Conservation (phyloP, 2,888 invertebrate genomes). For the Dorcus hopei region DNA sequence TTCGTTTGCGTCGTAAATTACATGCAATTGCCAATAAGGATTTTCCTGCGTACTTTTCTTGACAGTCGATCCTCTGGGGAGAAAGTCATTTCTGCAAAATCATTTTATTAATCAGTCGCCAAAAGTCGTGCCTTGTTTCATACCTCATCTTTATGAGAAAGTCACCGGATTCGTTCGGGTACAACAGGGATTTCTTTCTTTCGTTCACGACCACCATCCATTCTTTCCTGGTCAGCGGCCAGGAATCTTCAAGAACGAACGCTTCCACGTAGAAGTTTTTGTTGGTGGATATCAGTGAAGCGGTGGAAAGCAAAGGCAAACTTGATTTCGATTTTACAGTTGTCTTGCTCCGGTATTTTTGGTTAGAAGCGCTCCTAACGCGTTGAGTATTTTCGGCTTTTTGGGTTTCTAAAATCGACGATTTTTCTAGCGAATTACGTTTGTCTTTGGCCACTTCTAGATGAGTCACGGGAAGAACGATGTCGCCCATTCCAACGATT, state of each 20-base stretch:
- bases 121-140: no score
- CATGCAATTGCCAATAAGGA: conserved; percentile 36
- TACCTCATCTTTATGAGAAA: not conserved
- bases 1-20: conserved; percentile 27
- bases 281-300: conserved; percentile 3
- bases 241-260: conserved; percentile 41
- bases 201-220: conserved; percentile 40
- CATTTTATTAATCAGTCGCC: not conserved
- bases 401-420: not conserved
- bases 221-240: conserved; percentile 47
- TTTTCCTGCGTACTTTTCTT: conserved; percentile 3
- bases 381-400: not conserved
- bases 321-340: not conserved
- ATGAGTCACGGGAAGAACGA: conserved; percentile 26
- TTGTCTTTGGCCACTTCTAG: conserved; percentile 3
- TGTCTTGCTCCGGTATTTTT: not conserved
- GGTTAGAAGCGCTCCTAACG: not conserved
- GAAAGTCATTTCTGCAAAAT: not conserved
- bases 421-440: not conserved
- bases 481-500: conserved; percentile 20
- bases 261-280: conserved; percentile 20
- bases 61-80: not conserved
- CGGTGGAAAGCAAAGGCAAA: not conserved
- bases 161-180: not conserved
- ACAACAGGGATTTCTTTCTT: conserved; percentile 23